phyloP scores from a whole-genome alignment of 2,797 vertebrate species.

The Cyclopterus lumpus region DNA sequence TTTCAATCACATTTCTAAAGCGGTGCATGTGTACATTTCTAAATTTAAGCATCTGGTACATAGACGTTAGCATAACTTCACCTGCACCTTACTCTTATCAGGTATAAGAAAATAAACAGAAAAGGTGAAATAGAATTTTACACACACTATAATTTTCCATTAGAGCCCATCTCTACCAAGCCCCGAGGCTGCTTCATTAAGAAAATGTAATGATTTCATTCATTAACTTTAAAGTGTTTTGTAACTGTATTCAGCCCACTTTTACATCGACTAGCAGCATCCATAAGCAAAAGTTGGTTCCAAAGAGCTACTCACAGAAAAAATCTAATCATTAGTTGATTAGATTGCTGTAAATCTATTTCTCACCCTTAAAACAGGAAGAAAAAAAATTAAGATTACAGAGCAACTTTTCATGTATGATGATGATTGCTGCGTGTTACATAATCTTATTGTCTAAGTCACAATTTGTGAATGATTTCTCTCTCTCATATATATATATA shows the following conservation, averaged over 20 bases:
- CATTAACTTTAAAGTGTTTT: conserved; percentile 65
- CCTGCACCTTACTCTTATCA: no score
- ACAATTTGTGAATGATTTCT: no score
- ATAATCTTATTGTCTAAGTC: not conserved
- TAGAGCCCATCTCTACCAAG: conserved; percentile 57
- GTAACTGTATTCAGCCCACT: conserved; percentile 43
- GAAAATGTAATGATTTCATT: conserved; percentile 71
- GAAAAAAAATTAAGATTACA: not conserved
- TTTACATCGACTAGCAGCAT: conserved; percentile 25
- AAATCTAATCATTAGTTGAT: not conserved
- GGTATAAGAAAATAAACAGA: no score
- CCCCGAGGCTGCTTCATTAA: conserved; percentile 76
- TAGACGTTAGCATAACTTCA: not conserved
- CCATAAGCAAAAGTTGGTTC: conserved; percentile 42
- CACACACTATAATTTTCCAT: conserved; percentile 77
- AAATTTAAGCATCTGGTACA: not conserved
- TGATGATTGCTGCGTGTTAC: not conserved
- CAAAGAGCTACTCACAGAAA: conserved; percentile 29
- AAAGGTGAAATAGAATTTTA: no score
- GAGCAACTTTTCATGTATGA: not conserved
- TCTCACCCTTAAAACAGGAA: not conserved
- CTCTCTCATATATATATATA: no score
- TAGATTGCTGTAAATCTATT: not conserved
- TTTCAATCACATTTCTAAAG: no score
- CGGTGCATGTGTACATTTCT: no score